Evolutionary conservation across 2,888 invertebrate species (phyloP), one percentile per base, ranked within the genome.

Genomic region (Flexamia atlantica): DNA sequence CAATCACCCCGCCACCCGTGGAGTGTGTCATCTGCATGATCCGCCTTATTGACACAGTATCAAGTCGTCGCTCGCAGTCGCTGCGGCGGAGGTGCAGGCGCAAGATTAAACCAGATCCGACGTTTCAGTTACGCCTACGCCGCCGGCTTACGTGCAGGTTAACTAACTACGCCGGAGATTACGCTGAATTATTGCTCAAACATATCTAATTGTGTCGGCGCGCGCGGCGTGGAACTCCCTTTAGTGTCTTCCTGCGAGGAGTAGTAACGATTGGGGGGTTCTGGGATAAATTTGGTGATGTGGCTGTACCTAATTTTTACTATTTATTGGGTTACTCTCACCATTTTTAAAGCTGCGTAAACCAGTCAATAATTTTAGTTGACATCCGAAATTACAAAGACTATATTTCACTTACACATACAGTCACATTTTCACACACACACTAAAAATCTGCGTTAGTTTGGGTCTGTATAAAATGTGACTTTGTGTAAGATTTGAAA

Each of bases 121-220:
- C 57, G 79, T 79, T 79, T 79, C 79, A 79, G 79, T 79, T 79
- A 79, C 57, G 28, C 64, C 57, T 36, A 46, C 23, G 70, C 40
- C 23, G 74, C 46, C 50, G 57, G 79, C 57, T 79, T 53, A 79
- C 79, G 57, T 30, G 30, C 79, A 74, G 82, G 82, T 83, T 83
- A 83, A 83, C 82, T 83, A 83, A 74, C 50, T 57, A 57, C 76
- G 68, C 25, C 68, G 36, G 82, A 84, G 84, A 84, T 84, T 84
- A 82, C 70, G 76, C 64, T 84, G 84, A 84, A 53, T 84, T 84
- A 84, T 84, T 64, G 84, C 82, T 82, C 79, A 82, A 84, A 84
- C 84, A 84, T 82, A 84, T 84, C 84, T 84, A 84, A 84, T 84
- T 84, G 84, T 84, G 68, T 40, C 53, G 46, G 50, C n/a, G 68